Evolutionary conservation across 2,113 vertebrate species (phyloP).

Genomic region (Eulacestoma nigropectus): DNA sequence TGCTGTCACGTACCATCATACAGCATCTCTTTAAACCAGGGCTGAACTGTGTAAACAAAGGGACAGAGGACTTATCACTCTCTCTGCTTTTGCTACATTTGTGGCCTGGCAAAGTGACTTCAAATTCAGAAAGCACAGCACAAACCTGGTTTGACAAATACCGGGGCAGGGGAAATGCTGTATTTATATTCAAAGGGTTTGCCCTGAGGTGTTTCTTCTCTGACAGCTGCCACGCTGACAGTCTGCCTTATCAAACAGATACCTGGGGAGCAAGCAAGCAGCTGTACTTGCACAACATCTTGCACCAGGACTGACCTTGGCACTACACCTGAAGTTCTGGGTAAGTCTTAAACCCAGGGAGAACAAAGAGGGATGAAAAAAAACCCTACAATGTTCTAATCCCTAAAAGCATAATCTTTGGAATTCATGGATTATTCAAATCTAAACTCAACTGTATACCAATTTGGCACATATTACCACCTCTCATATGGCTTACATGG

Average conservation of each 20-base stretch:
- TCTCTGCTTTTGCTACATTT: conserved; percentile 48
- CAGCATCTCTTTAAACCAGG: not conserved
- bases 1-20: fast-evolving
- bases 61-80: not conserved
- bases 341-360: not conserved
- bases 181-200: conserved; percentile 13
- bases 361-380: not conserved
- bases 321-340: conserved; percentile 14
- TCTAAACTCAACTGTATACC: not conserved
- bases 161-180: not conserved
- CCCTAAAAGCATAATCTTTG: conserved; percentile 24
- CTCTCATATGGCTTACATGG: conserved; percentile 32
- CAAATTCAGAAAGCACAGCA: conserved; percentile 23
- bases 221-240: not conserved
- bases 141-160: conserved; percentile 10
- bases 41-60: not conserved
- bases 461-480: conserved; percentile 52
- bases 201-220: conserved; percentile 45
- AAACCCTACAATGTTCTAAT: not conserved
- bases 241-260: conserved; percentile 9
- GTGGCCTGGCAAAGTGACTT: conserved; percentile 46
- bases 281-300: not conserved
- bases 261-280: conserved; percentile 32
- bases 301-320: conserved; percentile 30
- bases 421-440: conserved; percentile 23